Base-by-base conservation (phyloP, 1,140 invertebrate genomes). In the Belonocnema kinseyi region DNA sequence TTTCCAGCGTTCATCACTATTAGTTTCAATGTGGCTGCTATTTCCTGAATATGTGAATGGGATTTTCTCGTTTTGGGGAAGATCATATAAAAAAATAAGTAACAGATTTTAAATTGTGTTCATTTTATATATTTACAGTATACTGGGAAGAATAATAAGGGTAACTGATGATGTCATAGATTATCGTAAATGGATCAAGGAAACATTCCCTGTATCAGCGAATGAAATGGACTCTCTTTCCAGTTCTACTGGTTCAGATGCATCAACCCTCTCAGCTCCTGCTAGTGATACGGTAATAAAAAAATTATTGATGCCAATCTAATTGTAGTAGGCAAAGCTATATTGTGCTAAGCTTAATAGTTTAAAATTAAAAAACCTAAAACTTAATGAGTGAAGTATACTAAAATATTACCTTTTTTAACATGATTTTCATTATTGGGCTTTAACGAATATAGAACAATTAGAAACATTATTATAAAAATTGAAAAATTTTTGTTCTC, bases 91-190 rank as follows among this genome's bases (percentile, higher is more conserved):
- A 71, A 72, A 81, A 50, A 33, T 50, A 58, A 70, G 33, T 80
- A 58, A 72, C 46, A 81, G 73, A 78, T 50, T n/a, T 79, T 73
- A 12, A 58, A 12, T 26, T 50, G 12, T 58, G 66, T 81, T 77
- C 56, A 71, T 72, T 54, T 81, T 83, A 52, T 75, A 58, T 81
- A 61, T 81, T 88, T 85, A 85, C 86, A 95, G 94, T 92, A 96
- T 97, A 89, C 92, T 98, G 78, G 97, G 97, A 80, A 94, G 97
- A 82, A 97, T 99, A 81, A 94, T 99, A 76, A 94, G 96, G 81
- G 95, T 99, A 76, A 98, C 97, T 16, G 97, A 99, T 91, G 96
- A 98, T 91, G 98, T 99, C 58, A 95, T 99, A 83, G 94, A 96
- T 72, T 98, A 99, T 90, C 94, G 98, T 79, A 93, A 93, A 80